Evolutionary conservation across 2,797 vertebrate species (phyloP).

Genomic region (Crossoptilon crossoptilon): DNA sequence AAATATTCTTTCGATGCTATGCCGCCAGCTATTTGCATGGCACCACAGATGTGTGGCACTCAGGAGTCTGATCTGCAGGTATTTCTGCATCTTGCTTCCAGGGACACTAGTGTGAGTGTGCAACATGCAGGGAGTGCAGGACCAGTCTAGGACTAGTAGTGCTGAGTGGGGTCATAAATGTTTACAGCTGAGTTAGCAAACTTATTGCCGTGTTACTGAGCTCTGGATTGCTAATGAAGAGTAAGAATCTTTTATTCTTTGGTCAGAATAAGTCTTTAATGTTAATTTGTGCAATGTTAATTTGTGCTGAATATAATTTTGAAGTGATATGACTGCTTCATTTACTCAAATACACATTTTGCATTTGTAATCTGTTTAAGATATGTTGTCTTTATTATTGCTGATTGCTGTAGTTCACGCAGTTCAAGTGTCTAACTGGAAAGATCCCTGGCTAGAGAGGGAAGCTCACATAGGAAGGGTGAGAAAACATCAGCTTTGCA

Average conservation of each 20-base stretch:
- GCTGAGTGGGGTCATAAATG: not conserved
- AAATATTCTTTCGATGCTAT: not conserved
- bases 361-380: not conserved
- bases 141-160: not conserved
- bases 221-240: not conserved
- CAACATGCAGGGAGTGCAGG: not conserved
- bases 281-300: not conserved
- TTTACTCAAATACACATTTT: not conserved
- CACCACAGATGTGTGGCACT: not conserved
- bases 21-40: not conserved
- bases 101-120: not conserved
- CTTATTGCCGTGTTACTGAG: not conserved
- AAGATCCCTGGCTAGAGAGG: not conserved
- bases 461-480: accelerated
- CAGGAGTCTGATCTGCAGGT: accelerated
- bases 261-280: not conserved
- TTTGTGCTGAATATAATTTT: not conserved
- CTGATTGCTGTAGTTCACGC: not conserved
- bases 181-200: not conserved
- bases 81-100: not conserved
- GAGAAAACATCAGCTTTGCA: not conserved
- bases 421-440: not conserved
- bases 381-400: not conserved
- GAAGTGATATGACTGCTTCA: not conserved
- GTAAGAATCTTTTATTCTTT: not conserved